Conservation (phyloP, 2,797 vertebrate species). For the Gallinago solitaria region DNA sequence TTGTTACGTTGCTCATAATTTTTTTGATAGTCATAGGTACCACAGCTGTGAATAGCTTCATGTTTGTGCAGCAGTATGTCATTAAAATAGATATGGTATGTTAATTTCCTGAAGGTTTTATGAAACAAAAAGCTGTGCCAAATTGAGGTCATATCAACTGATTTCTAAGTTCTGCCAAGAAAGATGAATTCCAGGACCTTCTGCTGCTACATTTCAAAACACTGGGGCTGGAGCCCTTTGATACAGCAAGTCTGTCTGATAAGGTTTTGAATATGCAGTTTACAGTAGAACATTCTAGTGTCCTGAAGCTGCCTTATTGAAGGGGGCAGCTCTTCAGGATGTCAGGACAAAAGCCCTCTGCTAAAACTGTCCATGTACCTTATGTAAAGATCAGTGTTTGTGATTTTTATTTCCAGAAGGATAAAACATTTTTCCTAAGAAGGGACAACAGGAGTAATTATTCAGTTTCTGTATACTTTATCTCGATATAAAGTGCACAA, state of each 20-base stretch:
- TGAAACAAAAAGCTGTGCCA: constrained; percentile 31
- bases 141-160: constrained; percentile 35
- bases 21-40: constrained; percentile 30
- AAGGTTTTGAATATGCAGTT: neutral
- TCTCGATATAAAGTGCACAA: neutral
- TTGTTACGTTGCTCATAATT: neutral
- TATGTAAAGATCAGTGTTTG: neutral
- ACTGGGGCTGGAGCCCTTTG: neutral
- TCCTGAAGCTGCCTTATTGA: neutral
- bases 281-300: neutral
- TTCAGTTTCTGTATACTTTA: neutral
- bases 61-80: constrained; percentile 29
- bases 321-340: neutral
- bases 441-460: neutral
- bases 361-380: neutral
- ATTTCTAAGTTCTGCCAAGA: constrained; percentile 23
- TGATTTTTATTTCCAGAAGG: neutral
- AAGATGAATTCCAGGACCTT: constrained; percentile 22
- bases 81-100: constrained; percentile 6
- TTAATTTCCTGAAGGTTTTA: constrained; percentile 32
- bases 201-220: neutral
- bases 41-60: constrained; percentile 46
- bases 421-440: neutral
- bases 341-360: neutral
- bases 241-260: neutral